Evolutionary conservation across 1,140 invertebrate species (phyloP), one percentile per base, ranked within the genome.

Genomic region (Oppia nitens): DNA sequence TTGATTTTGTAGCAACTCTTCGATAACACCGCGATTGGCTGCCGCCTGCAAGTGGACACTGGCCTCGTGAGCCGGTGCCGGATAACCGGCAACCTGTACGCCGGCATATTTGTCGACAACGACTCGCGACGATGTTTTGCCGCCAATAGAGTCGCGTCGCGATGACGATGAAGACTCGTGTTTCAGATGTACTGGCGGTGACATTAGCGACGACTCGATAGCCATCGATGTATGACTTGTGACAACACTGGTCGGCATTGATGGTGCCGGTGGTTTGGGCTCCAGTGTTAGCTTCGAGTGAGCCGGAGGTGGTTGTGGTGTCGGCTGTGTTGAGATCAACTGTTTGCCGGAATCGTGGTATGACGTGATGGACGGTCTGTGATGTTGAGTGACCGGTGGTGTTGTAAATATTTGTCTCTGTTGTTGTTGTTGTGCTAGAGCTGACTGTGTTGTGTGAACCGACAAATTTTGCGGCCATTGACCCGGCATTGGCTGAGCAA

Each of bases 161-260:
- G 32, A 17, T 40, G 32, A 9, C 6, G 6, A 9, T 40, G 6
- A 9, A 40, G 32, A 40, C 6, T 40, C 32, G 17, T 40, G 32
- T 40, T 40, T 40, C 32, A 17, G 32, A 17, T 40, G 32, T 9
- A 40, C 32, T 17, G 24, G 51, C 17, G 49, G 21, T 9, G 49
- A 51, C 6, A 56, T 23, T 21, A 21, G n/a, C 28, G 21, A 24
- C 11, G 49, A 51, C 6, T 51, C 11, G 3, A 21, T 11, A 17
- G 21, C 21, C 11, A n/a, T 25, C 12, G 57, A 55, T 32, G n/a
- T 11, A 23, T 58, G 57, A 58, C 47, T 58, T 4, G 57, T 58
- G 53, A 58, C 57, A n/a, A 58, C 57, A 27, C 57, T 55, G 11
- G 54, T 47, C 11, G 54, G 54, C 45, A 55, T 55, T 20, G 27